Base-by-base conservation (phyloP, 2,113 vertebrate species). In the Alosa alosa region DNA sequence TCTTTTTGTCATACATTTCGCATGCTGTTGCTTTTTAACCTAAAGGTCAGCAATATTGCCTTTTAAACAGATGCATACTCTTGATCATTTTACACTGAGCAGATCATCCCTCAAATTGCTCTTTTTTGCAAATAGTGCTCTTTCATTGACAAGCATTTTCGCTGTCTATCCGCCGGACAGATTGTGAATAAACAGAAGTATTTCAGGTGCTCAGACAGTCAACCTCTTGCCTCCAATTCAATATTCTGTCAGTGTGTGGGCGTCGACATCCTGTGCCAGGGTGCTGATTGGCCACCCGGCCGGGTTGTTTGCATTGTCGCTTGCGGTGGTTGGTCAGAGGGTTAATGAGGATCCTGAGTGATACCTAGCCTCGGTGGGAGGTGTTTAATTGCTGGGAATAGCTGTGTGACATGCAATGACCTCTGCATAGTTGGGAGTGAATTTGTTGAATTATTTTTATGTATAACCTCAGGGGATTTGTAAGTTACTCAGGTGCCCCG, bases 291-390 rank as follows among this genome's bases (percentile, higher is more conserved):
- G 94, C 92, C 93, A 86, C 57, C 93, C 85, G 86, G 88, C 89
- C 44, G 84, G 81, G 86, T 91, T 90, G 92, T 91, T 93, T 92
- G 91, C 91, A 87, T 88, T 93, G 91, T 92, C 91, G 91, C 89
- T 89, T 90, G 91, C 91, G 91, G 89, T 93, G 92, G 94, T 95
- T 95, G 95, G 95, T 95, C 94, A 94, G 92, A 91, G 92, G 94
- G 95, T 96, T 96, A 95, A 96, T 95, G 92, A 95, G 95, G 93
- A 93, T 94, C 94, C 93, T 94, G 93, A 95, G 92, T 93, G 92
- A 94, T 93, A 89, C 89, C 90, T 92, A 91, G 89, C 89, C 88
- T 39, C 91, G 83, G 95, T 95, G 94, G 95, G 95, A 95, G 95
- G 94, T 95, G 94, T 95, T 95, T 95, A 95, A 96, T 96, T 95